Evolutionary conservation across 2,113 vertebrate genomes (phyloP).

Genomic region (Grammomys surdaster): DNA sequence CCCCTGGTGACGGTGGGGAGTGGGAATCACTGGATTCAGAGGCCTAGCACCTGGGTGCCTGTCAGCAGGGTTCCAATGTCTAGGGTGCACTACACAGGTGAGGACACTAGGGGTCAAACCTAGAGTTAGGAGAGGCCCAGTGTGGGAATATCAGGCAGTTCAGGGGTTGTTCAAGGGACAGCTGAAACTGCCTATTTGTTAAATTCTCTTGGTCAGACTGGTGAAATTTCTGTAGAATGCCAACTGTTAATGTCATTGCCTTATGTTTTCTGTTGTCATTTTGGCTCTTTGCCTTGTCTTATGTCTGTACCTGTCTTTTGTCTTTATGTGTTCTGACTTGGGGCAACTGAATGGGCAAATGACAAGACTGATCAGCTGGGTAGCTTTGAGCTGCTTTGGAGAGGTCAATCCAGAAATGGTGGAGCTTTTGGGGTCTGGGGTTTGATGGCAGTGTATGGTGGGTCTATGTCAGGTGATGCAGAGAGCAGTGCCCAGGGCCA

Average conservation of each 20-base stretch:
- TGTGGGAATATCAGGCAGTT: not conserved
- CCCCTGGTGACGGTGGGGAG: not conserved
- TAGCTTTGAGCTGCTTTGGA: not conserved
- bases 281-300: not conserved
- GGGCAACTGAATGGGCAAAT: not conserved
- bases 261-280: not conserved
- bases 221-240: not conserved
- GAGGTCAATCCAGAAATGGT: not conserved
- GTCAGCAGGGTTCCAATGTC: not conserved
- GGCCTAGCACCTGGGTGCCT: not conserved
- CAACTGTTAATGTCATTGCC: not conserved
- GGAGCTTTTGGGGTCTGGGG: not conserved
- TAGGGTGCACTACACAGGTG: not conserved
- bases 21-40: not conserved
- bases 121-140: not conserved
- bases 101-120: not conserved
- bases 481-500: not conserved
- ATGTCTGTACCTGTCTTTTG: not conserved
- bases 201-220: not conserved
- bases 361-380: not conserved
- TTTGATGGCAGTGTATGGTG: not conserved
- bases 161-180: not conserved
- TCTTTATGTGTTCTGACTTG: not conserved
- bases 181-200: not conserved
- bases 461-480: not conserved